Evolutionary conservation across 2,113 vertebrate species (phyloP).

Genomic region (Cyrtonyx montezumae): DNA sequence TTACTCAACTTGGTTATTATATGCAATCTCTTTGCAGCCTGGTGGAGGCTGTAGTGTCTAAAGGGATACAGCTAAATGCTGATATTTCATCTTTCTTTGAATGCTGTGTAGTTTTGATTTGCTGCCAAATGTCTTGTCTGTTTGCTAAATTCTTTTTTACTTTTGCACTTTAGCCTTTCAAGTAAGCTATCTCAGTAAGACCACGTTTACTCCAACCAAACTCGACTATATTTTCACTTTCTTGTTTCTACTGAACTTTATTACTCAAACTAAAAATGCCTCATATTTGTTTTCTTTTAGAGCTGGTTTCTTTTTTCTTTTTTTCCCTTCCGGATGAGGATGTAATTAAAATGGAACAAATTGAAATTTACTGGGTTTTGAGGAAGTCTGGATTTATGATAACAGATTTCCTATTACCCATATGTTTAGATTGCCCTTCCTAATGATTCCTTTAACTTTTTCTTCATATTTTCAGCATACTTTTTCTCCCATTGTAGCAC

Average conservation of each 20-base stretch:
- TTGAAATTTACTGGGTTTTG: not conserved
- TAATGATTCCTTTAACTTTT: not conserved
- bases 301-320: not conserved
- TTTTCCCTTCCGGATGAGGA: not conserved
- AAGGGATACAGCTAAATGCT: not conserved
- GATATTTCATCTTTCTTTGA: slow-evolving; percentile 32
- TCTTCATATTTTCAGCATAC: not conserved
- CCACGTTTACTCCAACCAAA: not conserved
- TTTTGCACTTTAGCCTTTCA: not conserved
- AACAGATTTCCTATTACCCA: not conserved
- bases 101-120: not conserved
- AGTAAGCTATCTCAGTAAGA: not conserved
- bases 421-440: not conserved
- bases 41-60: not conserved
- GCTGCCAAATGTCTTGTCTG: not conserved
- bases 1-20: not conserved
- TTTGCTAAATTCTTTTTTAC: not conserved
- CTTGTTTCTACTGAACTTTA: not conserved
- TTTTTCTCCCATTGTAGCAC: not conserved
- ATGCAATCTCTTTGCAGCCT: not conserved
- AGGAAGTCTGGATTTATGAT: not conserved
- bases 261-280: not conserved
- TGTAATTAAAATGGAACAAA: not conserved
- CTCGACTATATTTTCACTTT: not conserved
- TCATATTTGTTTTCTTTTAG: not conserved